These are phyloP conservation scores for Nyleta sp. DNA, from an alignment of 2,888 invertebrate species.

Conservation along the genomic window DNA sequence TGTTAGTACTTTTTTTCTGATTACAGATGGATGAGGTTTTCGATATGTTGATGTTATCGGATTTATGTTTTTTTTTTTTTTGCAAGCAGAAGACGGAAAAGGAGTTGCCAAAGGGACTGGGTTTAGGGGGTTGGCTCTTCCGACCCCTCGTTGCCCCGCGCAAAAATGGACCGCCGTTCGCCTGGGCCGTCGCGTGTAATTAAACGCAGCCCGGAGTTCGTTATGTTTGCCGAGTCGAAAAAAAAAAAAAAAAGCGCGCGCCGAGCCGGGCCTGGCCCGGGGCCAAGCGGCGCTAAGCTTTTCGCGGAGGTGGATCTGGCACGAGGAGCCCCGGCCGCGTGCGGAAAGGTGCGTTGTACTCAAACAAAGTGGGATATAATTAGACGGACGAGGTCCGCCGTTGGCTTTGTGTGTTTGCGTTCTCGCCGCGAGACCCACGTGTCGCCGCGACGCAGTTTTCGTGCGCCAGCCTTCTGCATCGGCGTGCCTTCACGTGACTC, in stretches of 20 bases:
- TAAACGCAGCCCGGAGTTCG: conserved; percentile 25
- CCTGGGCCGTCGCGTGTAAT: conserved; percentile 40
- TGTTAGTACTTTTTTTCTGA: too few relatives aligned
- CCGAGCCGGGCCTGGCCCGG: conserved; percentile 18
- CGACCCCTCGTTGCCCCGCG: neutral
- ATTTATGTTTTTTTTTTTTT: too few relatives aligned
- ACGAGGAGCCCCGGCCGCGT: conserved; percentile 70
- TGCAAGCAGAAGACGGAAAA: too few relatives aligned
- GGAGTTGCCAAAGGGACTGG: too few relatives aligned
- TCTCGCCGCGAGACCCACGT: conserved; percentile 54
- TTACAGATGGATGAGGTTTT: too few relatives aligned
- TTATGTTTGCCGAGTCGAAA: conserved; percentile 41
- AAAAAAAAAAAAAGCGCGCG: neutral
- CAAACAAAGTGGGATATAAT: conserved; percentile 82
- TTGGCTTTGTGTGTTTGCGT: conserved; percentile 43
- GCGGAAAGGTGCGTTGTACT: conserved; percentile 82
- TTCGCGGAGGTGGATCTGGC: conserved; percentile 66
- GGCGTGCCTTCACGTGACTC: conserved; percentile 39
- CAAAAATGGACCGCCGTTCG: conserved; percentile 38
- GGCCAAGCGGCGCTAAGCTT: conserved; percentile 70
- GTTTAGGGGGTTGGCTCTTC: too few relatives aligned
- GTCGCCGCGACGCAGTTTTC: conserved; percentile 59
- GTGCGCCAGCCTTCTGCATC: conserved; percentile 40
- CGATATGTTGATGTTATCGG: too few relatives aligned
- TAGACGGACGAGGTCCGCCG: conserved; percentile 71